phyloP scores from a whole-genome alignment of 2,797 vertebrate genomes.

The Danionella dracula region DNA sequence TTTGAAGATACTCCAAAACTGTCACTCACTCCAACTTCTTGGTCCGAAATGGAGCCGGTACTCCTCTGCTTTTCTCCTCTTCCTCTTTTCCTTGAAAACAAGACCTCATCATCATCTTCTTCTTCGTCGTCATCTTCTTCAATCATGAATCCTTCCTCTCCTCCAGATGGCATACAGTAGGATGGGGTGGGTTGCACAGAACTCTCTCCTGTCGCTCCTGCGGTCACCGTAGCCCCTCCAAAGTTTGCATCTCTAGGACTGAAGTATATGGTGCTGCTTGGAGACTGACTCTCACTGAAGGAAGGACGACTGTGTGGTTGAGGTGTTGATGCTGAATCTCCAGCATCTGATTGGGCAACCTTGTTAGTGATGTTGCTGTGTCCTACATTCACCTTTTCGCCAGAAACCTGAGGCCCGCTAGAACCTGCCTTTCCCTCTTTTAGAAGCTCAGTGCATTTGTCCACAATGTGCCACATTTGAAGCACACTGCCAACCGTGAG shows the following conservation, averaged over 20 bases:
- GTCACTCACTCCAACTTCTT: constrained; percentile 73
- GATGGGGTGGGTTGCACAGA: constrained; percentile 78
- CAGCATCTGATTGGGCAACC: constrained; percentile 20
- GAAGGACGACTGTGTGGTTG: constrained; percentile 56
- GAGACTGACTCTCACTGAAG: constrained; percentile 82
- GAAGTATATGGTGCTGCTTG: constrained; percentile 93
- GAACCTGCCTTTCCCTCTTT: constrained; percentile 60
- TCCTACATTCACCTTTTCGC: constrained; percentile 42
- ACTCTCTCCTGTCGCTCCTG: constrained; percentile 52
- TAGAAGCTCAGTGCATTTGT: constrained; percentile 93
- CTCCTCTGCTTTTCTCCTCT: constrained; percentile 64
- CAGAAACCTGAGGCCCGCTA: constrained; percentile 16
- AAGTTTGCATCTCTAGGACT: constrained; percentile 74
- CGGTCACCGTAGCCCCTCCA: constrained; percentile 43
- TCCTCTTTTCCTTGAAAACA: constrained; percentile 52
- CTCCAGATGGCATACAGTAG: constrained; percentile 81
- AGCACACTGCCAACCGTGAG: constrained; percentile 91
- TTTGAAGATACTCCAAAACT: constrained; percentile 76
- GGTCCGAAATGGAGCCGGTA: constrained; percentile 54
- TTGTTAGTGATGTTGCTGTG: constrained; percentile 5
- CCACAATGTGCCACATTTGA: constrained; percentile 98
- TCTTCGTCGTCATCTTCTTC: constrained; percentile 63
- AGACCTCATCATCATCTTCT: constrained; percentile 48
- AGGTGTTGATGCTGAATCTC: constrained; percentile 44
- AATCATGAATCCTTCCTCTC: constrained; percentile 70